These are phyloP conservation scores for Merodon equestris DNA, from an alignment of 2,888 invertebrate genomes.

Conservation along the genomic window DNA sequence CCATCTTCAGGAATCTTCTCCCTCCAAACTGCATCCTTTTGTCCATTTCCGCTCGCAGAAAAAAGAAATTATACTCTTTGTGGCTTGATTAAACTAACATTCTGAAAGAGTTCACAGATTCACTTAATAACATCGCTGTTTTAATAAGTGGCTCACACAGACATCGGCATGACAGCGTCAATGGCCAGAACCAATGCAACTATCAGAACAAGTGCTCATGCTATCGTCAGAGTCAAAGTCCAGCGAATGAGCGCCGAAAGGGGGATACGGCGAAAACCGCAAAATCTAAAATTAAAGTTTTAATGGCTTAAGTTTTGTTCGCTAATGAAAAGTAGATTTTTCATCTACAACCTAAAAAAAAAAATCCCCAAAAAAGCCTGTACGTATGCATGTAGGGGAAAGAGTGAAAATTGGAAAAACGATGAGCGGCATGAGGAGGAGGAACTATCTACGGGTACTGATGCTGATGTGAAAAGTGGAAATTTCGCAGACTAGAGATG, in stretches of 20 bases:
- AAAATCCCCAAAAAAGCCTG: not conserved
- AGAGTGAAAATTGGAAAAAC: too few species aligned
- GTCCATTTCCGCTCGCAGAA: too few species aligned
- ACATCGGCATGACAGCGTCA: slow-evolving; percentile 9
- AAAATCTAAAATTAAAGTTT: slow-evolving; percentile 57
- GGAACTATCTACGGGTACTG: slow-evolving; percentile 13
- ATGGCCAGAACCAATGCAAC: not conserved
- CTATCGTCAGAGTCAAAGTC: not conserved
- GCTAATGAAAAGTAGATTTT: slow-evolving; percentile 57
- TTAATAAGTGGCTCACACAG: slow-evolving; percentile 27
- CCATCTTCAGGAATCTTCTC: too few species aligned
- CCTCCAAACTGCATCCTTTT: too few species aligned
- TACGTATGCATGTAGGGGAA: too few species aligned
- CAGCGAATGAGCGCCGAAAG: not conserved
- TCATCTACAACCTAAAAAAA: slow-evolving; percentile 20
- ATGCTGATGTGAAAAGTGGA: slow-evolving; percentile 32
- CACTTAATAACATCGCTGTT: slow-evolving; percentile 47
- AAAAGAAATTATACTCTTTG: too few species aligned
- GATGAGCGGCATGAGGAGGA: not conserved
- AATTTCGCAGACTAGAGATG: slow-evolving; percentile 17
- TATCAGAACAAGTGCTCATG: too few species aligned
- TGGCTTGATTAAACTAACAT: too few species aligned
- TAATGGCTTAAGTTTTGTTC: slow-evolving; percentile 58
- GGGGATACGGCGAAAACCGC: slow-evolving; percentile 13
- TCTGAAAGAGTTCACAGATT: slow-evolving; percentile 8